Evolutionary conservation across 2,113 vertebrate species (phyloP).

Genomic region (Chionis minor): DNA sequence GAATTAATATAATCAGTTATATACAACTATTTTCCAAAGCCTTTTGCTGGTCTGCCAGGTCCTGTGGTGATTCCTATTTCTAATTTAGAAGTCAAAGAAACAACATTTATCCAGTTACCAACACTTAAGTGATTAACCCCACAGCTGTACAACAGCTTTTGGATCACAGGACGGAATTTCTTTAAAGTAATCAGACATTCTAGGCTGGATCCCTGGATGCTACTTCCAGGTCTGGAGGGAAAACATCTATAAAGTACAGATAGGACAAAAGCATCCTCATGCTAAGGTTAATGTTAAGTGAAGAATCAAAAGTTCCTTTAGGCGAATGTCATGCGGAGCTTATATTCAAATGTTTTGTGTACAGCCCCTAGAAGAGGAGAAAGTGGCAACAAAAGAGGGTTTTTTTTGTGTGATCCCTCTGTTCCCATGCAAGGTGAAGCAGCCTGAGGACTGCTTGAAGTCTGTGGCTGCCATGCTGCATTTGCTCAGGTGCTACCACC

Average conservation of each 20-base stretch:
- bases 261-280: background rate
- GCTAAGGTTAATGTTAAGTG: background rate
- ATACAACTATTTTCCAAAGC: conserved; percentile 26
- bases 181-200: background rate
- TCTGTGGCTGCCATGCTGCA: fast-evolving
- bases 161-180: background rate
- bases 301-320: background rate
- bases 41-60: conserved; percentile 7
- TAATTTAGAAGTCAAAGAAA: conserved; percentile 50
- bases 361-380: background rate
- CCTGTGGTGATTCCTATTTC: background rate
- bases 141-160: background rate
- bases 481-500: background rate
- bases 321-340: background rate
- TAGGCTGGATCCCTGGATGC: background rate
- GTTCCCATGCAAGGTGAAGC: background rate
- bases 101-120: conserved; percentile 11
- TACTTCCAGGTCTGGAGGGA: background rate
- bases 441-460: background rate
- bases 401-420: background rate
- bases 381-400: fast-evolving
- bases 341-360: background rate
- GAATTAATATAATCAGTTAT: conserved; percentile 61
- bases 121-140: background rate
- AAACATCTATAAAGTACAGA: background rate